These are phyloP conservation scores for Coranthus polyacanthus DNA, from an alignment of 2,797 vertebrate species.

Conservation along the genomic window DNA sequence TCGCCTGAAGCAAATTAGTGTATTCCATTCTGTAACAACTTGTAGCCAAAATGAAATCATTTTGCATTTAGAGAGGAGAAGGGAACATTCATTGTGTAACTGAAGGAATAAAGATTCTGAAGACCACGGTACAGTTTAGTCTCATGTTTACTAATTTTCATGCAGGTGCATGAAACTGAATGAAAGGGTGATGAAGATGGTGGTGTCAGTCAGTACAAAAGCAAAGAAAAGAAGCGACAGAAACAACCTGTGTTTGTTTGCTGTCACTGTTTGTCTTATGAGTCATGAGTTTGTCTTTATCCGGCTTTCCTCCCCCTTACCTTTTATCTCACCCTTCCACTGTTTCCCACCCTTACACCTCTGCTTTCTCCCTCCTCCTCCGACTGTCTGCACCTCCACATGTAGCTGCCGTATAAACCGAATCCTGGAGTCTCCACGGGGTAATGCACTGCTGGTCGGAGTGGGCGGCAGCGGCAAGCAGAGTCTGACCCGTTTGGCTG, in stretches of 20 bases:
- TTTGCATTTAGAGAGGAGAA: slow-evolving; percentile 5
- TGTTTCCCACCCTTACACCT: slow-evolving; percentile 43
- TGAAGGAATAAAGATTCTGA: slow-evolving; percentile 5
- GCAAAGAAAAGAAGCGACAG: slow-evolving; percentile 5
- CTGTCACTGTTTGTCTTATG: slow-evolving; percentile 39
- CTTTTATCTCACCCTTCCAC: slow-evolving; percentile 47
- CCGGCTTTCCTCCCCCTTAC: slow-evolving; percentile 11
- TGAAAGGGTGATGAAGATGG: slow-evolving; percentile 3
- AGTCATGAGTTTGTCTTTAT: slow-evolving; percentile 58
- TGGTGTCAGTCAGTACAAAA: slow-evolving; percentile 2
- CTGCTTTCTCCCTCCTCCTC: slow-evolving; percentile 19
- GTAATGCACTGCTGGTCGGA: slow-evolving; percentile 93
- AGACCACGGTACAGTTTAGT: neutral
- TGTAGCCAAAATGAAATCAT: slow-evolving; percentile 9
- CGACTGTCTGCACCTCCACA: slow-evolving; percentile 62
- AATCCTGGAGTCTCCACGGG: slow-evolving; percentile 92
- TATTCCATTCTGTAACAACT: slow-evolving; percentile 1
- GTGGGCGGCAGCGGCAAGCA: slow-evolving; percentile 97
- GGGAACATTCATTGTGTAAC: neutral
- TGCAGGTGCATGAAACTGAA: slow-evolving; percentile 8
- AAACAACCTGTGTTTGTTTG: slow-evolving; percentile 33
- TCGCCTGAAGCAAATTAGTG: slow-evolving; percentile 1
- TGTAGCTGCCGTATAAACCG: slow-evolving; percentile 94
- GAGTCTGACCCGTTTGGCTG: slow-evolving; percentile 94
- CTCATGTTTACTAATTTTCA: slow-evolving; percentile 17